Evolutionary conservation across 2,888 invertebrate genomes (phyloP), one percentile per base, ranked within the genome.

Genomic region (Artemia sp.): DNA sequence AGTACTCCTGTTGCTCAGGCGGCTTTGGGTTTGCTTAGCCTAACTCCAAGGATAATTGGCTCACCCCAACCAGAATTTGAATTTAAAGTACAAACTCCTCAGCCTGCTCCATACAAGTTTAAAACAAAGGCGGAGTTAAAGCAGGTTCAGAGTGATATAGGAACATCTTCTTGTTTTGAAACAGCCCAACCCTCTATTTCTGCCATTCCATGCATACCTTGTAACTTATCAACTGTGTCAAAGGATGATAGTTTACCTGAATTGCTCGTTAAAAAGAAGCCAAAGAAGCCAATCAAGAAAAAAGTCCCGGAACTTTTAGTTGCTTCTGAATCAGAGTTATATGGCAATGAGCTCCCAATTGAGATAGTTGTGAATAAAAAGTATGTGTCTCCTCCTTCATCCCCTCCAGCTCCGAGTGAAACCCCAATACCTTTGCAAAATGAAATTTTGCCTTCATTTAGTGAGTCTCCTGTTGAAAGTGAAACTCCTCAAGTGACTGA

Each of bases 1-100:
- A 58, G 24, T 24, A 58, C 64, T 24, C 64, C 64, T 10, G 64
- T 58, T n/a, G 64, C 64, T 24, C 64, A 58, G 64, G 64, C 64
- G 2, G 64, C 64, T 19, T 24, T 58, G 1, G 64, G 64, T 9
- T 24, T 58, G n/a, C 64, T 58, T 9, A 58, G 10, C 24, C 64
- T 58, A n/a, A 58, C 64, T 58, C 64, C 64, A 9, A 58, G 64
- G 8, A 19, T 58, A 58, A 24, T 58, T 10, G 64, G 64, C 10
- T 58, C 64, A 8, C 64, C 64, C 24, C n/a, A 24, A 19, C 64
- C 24, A 19, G 24, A 9, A 19, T 58, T 58, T n/a, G 64, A 58
- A 19, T n/a, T 24, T 24, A 58, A n/a, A 58, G 14, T 24, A 19
- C 8, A n/a, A n/a, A 58, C 64, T 58, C 64, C 64, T 8, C 9